phyloP scores from a whole-genome alignment of 1,140 invertebrate genomes.

The Euura lappo region DNA sequence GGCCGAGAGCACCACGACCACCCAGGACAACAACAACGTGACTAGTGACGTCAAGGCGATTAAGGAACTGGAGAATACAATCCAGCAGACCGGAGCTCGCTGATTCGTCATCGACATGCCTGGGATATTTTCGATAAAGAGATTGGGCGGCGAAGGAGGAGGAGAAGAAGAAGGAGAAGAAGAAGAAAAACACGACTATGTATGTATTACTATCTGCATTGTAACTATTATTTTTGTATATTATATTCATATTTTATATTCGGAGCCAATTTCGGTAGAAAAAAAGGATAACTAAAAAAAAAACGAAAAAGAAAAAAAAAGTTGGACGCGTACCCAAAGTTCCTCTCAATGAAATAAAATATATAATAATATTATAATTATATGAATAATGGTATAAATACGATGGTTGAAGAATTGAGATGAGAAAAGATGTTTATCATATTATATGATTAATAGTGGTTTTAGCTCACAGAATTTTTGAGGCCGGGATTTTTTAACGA shows the following conservation, averaged over 20 bases:
- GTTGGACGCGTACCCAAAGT: not conserved
- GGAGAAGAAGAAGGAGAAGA: conserved; percentile 17
- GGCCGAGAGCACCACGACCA: conserved; percentile 55
- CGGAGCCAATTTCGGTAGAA: too few relatives aligned
- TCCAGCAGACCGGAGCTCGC: conserved; percentile 49
- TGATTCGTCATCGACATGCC: conserved; percentile 20
- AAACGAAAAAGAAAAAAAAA: not conserved
- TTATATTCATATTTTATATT: too few relatives aligned
- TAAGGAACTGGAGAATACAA: too few relatives aligned
- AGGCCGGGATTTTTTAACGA: too few relatives aligned
- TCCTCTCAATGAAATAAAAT: too few relatives aligned
- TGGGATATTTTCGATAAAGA: not conserved
- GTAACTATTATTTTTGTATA: conserved; percentile 44
- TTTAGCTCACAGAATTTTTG: too few relatives aligned
- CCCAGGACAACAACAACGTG: not conserved
- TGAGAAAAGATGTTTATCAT: not conserved
- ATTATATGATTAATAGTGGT: too few relatives aligned
- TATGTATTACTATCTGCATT: too few relatives aligned
- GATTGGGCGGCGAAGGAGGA: not conserved
- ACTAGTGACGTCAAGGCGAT: not conserved
- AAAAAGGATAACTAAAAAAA: not conserved
- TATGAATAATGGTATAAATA: not conserved
- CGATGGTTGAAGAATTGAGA: not conserved
- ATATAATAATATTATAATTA: too few relatives aligned
- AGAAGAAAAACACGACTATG: not conserved